phyloP scores from a whole-genome alignment of 1,140 invertebrate genomes.

The Bombus consobrinus region DNA sequence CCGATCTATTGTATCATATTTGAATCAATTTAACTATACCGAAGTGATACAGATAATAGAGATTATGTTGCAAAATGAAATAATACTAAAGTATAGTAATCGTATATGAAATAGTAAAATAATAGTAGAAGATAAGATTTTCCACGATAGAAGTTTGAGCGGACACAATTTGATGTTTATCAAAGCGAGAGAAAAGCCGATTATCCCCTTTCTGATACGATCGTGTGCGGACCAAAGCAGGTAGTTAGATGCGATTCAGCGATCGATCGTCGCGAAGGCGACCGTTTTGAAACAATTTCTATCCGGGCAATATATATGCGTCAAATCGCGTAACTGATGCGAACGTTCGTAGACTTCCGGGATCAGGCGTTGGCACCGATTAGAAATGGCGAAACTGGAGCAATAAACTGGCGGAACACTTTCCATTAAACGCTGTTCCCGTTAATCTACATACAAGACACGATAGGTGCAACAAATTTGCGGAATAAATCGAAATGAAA shows the following conservation, averaged over 20 bases:
- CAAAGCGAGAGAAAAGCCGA: constrained; percentile 23
- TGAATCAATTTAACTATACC: not conserved
- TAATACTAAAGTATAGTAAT: too few species aligned
- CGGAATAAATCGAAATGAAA: not conserved
- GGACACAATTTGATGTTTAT: constrained; percentile 5
- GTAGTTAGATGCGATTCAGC: not conserved
- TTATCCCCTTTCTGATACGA: constrained; percentile 3
- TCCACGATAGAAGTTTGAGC: constrained; percentile 39
- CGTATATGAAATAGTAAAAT: not conserved
- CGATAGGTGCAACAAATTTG: not conserved
- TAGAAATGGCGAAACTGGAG: constrained; percentile 22
- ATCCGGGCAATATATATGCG: not conserved
- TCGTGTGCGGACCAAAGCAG: not conserved
- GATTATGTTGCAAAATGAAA: not conserved
- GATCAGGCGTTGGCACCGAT: not conserved
- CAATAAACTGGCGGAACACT: constrained; percentile 27
- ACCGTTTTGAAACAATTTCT: not conserved
- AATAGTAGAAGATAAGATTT: not conserved
- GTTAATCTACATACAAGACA: constrained; percentile 9
- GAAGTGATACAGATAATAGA: not conserved
- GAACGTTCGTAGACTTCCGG: not conserved
- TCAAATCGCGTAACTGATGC: not conserved
- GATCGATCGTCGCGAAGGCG: not conserved
- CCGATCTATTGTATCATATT: not conserved
- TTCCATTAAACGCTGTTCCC: constrained; percentile 27